Conservation (phyloP, 2,888 invertebrate genomes). For the Nomada ferruginata region DNA sequence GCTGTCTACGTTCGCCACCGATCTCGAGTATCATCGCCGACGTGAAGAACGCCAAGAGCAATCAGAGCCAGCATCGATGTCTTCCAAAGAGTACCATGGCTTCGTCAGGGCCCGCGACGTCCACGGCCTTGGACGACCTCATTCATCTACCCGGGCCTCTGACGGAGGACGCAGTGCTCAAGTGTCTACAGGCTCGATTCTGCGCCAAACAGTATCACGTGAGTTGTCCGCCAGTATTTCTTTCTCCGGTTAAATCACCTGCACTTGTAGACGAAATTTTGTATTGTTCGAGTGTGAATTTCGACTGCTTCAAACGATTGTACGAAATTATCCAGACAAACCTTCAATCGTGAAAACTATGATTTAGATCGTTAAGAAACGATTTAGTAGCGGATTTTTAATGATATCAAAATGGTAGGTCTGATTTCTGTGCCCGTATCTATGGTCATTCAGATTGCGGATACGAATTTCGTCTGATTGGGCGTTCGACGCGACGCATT, state of each 20-base stretch:
- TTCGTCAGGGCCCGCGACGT: slow-evolving; percentile 74
- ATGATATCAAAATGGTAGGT: not conserved
- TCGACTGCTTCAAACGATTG: too few species aligned
- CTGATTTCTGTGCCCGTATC: not conserved
- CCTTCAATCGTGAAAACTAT: too few species aligned
- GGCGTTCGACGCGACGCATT: slow-evolving; percentile 4
- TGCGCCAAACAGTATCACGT: slow-evolving; percentile 94
- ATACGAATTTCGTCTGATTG: slow-evolving; percentile 17
- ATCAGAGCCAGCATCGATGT: slow-evolving; percentile 78
- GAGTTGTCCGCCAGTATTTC: slow-evolving; percentile 82
- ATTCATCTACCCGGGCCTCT: slow-evolving; percentile 96
- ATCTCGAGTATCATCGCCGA: slow-evolving; percentile 82
- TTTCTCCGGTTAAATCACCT: not conserved
- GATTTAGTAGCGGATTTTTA: too few species aligned
- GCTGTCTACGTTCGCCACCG: slow-evolving; percentile 79
- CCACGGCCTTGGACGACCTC: slow-evolving; percentile 92
- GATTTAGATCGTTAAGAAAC: too few species aligned
- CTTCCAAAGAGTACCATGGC: slow-evolving; percentile 72
- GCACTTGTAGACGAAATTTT: not conserved
- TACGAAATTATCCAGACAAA: too few species aligned
- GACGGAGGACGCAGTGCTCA: slow-evolving; percentile 96
- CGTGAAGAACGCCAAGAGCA: slow-evolving; percentile 77
- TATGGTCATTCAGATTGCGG: too few species aligned
- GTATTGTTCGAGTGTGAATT: too few species aligned
- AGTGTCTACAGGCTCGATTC: slow-evolving; percentile 95